Evolutionary conservation across 2,888 invertebrate genomes (phyloP).

Genomic region (Nebria salina): DNA sequence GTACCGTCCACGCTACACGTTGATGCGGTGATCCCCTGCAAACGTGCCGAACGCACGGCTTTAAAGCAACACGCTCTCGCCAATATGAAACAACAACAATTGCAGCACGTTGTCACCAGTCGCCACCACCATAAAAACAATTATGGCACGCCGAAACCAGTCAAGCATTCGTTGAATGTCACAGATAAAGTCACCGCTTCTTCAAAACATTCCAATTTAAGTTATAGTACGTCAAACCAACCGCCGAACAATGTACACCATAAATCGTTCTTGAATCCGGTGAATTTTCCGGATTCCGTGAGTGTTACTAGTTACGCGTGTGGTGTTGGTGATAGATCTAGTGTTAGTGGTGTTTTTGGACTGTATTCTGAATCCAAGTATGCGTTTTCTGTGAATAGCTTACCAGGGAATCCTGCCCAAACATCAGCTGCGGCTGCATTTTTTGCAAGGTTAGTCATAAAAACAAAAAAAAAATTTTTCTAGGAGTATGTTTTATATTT

Average conservation of each 20-base stretch:
- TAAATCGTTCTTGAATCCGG: conserved; percentile 14
- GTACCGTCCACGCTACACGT: conserved; percentile 34
- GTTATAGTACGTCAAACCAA: background rate
- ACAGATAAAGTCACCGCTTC: conserved; percentile 4
- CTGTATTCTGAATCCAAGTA: conserved; percentile 65
- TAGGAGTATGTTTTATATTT: background rate
- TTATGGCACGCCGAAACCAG: conserved; percentile 33
- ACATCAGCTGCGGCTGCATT: conserved; percentile 69
- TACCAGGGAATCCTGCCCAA: conserved; percentile 65
- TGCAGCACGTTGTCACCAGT: background rate
- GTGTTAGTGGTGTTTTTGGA: conserved; percentile 58
- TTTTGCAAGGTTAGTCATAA: conserved; percentile 71
- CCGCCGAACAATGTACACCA: conserved; percentile 4
- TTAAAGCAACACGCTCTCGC: background rate
- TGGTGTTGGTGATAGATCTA: conserved; percentile 48
- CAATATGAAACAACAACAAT: conserved; percentile 23
- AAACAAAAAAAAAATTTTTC: background rate
- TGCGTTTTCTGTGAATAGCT: conserved; percentile 66
- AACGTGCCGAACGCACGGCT: conserved; percentile 34
- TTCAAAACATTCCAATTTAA: conserved; percentile 12
- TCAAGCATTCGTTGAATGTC: conserved; percentile 31
- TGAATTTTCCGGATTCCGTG: conserved; percentile 10
- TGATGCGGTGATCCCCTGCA: conserved; percentile 33
- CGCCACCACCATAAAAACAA: conserved; percentile 19
- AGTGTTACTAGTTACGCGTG: conserved; percentile 6